A percentile compares a stretch with the other conserved stretches of the same genome.
These are phyloP conservation scores for Lasioglossum pauxillum DNA, from an alignment of 2,888 invertebrate genomes.

Conservation along the genomic window DNA sequence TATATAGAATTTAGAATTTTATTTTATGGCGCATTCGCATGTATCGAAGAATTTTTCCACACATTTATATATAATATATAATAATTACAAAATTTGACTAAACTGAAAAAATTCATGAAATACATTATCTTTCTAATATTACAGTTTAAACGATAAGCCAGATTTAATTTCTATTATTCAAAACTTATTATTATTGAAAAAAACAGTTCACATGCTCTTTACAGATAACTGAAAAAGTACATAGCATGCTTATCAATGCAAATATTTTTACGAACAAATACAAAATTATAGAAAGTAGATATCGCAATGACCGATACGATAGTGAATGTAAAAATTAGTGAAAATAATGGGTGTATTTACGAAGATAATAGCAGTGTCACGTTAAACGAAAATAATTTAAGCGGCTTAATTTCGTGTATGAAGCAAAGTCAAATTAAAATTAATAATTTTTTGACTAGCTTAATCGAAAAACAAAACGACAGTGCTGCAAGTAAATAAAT, in stretches of 20 bases:
- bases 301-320: constrained; percentile 35
- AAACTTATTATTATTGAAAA: neutral
- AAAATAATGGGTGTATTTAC: constrained; percentile 61
- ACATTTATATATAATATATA: neutral
- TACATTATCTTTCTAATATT: neutral
- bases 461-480: constrained; percentile 66
- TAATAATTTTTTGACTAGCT: constrained; percentile 77
- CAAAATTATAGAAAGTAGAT: constrained; percentile 2
- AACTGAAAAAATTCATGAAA: constrained; percentile 2
- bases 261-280: constrained; percentile 12
- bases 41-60: neutral
- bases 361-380: constrained; percentile 37
- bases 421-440: constrained; percentile 72
- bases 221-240: neutral
- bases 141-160: neutral
- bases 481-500: constrained; percentile 39
- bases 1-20: too few species aligned
- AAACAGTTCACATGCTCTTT: neutral
- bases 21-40: neutral
- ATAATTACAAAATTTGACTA: constrained; percentile 1
- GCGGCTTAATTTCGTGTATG: constrained; percentile 69
- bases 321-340: constrained; percentile 63
- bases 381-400: constrained; percentile 60
- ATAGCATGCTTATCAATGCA: constrained; percentile 1
- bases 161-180: neutral